phyloP scores from a whole-genome alignment of 2,888 invertebrate genomes.

The Perizoma flavofasciatum region DNA sequence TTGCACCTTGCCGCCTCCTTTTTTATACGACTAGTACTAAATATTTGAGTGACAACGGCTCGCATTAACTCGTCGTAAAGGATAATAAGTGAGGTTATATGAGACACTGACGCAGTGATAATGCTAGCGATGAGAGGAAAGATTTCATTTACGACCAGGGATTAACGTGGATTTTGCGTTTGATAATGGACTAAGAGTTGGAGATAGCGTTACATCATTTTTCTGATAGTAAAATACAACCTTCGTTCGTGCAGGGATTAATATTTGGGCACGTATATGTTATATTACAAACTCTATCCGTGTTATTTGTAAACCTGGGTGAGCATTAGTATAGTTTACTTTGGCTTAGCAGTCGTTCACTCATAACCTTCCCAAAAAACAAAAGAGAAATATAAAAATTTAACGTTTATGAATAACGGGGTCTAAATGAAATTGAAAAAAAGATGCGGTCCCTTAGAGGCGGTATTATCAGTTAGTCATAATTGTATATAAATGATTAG shows the following conservation, averaged over 20 bases:
- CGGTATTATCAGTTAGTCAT: no score
- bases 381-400: no score
- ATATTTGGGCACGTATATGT: slow-evolving; percentile 20
- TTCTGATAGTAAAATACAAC: slow-evolving; percentile 48
- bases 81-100: slow-evolving; percentile 79
- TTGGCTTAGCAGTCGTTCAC: no score
- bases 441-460: no score
- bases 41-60: slow-evolving; percentile 75
- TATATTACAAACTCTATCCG: neutral
- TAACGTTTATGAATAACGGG: no score
- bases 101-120: slow-evolving; percentile 64
- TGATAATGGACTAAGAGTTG: slow-evolving; percentile 63
- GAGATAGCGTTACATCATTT: slow-evolving; percentile 68
- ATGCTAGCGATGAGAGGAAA: slow-evolving; percentile 68
- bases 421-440: no score
- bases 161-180: slow-evolving; percentile 73
- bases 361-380: no score
- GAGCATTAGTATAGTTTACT: no score
- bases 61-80: slow-evolving; percentile 78
- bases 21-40: slow-evolving; percentile 76
- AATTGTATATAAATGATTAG: no score
- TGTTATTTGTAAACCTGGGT: neutral
- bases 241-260: slow-evolving; percentile 24
- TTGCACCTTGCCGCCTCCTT: slow-evolving; percentile 64
- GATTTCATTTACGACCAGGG: slow-evolving; percentile 77